A percentile compares a stretch with the other conserved stretches of the same genome.
Evolutionary conservation across 1,140 invertebrate species (phyloP).

Genomic region (Aphaenogaster ashmeadi): DNA sequence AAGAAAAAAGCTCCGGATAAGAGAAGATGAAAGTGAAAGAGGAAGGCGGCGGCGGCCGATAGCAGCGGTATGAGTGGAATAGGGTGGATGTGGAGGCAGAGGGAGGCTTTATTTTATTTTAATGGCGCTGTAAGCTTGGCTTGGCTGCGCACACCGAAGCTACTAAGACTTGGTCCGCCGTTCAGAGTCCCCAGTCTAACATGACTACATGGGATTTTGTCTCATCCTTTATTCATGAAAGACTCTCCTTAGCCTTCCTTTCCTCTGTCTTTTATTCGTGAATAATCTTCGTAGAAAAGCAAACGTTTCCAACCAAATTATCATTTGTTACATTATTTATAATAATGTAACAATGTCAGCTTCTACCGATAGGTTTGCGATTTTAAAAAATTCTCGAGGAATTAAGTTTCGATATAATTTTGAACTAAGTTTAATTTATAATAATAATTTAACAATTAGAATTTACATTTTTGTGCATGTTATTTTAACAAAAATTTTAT

Average conservation of each 20-base stretch:
- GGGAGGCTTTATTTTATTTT: slow-evolving; percentile 81
- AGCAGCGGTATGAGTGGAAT: slow-evolving; percentile 33
- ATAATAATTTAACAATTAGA: slow-evolving; percentile 10
- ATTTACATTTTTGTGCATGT: neutral
- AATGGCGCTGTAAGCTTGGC: slow-evolving; percentile 79
- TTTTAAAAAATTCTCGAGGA: neutral
- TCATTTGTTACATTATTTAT: neutral
- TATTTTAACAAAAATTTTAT: neutral
- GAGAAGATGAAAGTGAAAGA: slow-evolving; percentile 65
- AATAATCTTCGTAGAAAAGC: slow-evolving; percentile 29
- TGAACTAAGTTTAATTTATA: neutral
- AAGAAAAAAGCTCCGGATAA: slow-evolving; percentile 55
- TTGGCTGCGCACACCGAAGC: slow-evolving; percentile 67
- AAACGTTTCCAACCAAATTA: neutral
- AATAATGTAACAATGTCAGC: neutral
- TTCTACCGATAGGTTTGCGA: neutral
- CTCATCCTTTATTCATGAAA: slow-evolving; percentile 84
- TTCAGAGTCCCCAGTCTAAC: slow-evolving; percentile 70
- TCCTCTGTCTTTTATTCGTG: slow-evolving; percentile 4
- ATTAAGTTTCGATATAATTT: neutral
- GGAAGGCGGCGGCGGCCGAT: slow-evolving; percentile 45
- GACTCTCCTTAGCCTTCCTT: slow-evolving; percentile 63
- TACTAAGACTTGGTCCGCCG: slow-evolving; percentile 72
- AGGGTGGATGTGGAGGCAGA: slow-evolving; percentile 58
- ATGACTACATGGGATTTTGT: slow-evolving; percentile 71